Base-by-base conservation (phyloP, 2,113 vertebrate genomes). In the Rhinichthys klamathensis region DNA sequence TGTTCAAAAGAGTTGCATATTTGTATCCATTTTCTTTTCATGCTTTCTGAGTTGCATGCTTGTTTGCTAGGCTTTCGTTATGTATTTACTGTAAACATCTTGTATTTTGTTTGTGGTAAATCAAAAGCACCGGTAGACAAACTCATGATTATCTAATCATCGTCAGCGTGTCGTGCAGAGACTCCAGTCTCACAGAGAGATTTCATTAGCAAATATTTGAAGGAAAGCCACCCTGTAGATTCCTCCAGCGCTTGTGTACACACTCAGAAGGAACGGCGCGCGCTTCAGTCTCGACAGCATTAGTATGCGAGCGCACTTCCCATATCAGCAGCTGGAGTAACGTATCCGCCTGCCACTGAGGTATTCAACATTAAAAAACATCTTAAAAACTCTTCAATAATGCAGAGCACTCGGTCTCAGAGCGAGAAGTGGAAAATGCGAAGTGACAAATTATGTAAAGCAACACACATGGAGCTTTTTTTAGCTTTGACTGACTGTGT, bases 381-480 rank as follows among this genome's bases (percentile, higher is more conserved):
- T 84, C 73, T 78, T 49, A 83, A 76, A 88, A 85, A 75, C 7
- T 78, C 44, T 80, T 88, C 41, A 87, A 73, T 85, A 89, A 88
- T 84, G 69, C 44, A 81, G 32, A 46, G 21, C 6, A 65, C 25
- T 49, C 13, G 61, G 80, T 77, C 79, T 72, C 80, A 21, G 87
- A 85, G 86, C 87, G 63, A 78, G 77, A 38, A 85, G 85, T 85
- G 89, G 86, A 91, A 92, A 93, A 93, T 90, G 89, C 84, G 86
- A 90, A 91, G 88, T 92, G 91, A 92, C 91, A 92, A 91, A 92
- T 93, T 91, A 93, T 92, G 92, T 90, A 91, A 93, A 92, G 81
- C 91, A 92, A 90, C 86, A 88, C 86, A 89, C 83, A 74, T 82
- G 86, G 11, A 70, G 82, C 90, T 91, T 91, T 92, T 93, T 92